Evolutionary conservation across 1,140 invertebrate species (phyloP), one percentile per base, ranked within the genome.

Genomic region (Lysiphlebus fabarum): DNA sequence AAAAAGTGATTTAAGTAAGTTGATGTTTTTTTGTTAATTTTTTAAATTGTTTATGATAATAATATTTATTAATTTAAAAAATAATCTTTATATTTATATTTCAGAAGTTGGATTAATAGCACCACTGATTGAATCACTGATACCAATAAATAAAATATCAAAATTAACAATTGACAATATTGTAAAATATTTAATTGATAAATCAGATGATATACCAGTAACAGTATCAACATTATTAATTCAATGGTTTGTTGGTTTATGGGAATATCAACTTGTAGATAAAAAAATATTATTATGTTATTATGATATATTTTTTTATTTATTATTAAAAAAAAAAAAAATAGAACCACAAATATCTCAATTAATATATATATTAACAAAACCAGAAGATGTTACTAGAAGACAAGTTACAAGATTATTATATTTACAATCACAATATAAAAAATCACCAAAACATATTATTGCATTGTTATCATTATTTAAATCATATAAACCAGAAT

Each of bases 401-500:
- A 71, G 70, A 61, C 66, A 77, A 64, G 72, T 77, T 0, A 11
- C 44, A 6, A 65, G 71, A 61, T 45, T 79, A 17, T 59, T 76
- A 12, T 45, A 42, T 38, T 34, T 72, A 5, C 67, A 69, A 5
- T 10, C 61, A 33, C 61, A 53, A 51, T 65, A 64, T 26, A 51
- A 54, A 14, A 72, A 61, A 49, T 59, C 65, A 26, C 69, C 50
- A 41, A 75, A 66, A 53, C 67, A 76, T 53, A 62, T 78, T 5
- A 70, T 56, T 51, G 75, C 72, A 6, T 65, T 80, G 51, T 61
- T 80, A 12, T 77, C 68, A 26, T 62, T 80, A 44, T 81, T 74
- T 53, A 81, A 81, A 58, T 77, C 75, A 1, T 81, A 77, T 41
- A 81, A 77, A 62, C 77, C 79, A 26, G 77, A 80, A 62, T 67